These are phyloP conservation scores for Uropsilus gracilis DNA, from an alignment of 2,113 vertebrate genomes.

Conservation along the genomic window DNA sequence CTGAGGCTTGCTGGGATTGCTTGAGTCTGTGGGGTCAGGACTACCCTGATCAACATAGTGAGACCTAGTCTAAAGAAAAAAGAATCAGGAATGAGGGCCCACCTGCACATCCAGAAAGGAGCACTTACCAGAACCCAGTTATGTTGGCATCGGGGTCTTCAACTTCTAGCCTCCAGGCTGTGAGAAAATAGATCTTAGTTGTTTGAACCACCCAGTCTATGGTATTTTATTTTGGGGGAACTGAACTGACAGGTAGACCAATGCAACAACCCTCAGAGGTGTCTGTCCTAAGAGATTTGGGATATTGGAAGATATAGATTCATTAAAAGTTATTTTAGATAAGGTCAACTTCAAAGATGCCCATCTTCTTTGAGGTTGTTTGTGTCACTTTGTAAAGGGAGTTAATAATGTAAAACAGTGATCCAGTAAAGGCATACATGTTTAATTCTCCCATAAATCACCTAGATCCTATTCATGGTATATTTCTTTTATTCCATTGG, in stretches of 20 bases:
- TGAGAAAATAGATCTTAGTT: neutral
- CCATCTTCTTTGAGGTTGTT: neutral
- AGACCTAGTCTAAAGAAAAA: too few species aligned
- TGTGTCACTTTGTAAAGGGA: neutral
- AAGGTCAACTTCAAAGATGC: neutral
- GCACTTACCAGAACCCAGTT: neutral
- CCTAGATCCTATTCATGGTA: too few species aligned
- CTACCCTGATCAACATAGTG: too few species aligned
- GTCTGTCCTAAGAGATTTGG: neutral
- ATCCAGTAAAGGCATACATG: neutral
- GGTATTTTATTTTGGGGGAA: neutral
- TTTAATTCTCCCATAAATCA: neutral
- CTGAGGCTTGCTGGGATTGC: too few species aligned
- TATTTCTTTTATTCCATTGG: neutral
- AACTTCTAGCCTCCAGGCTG: neutral
- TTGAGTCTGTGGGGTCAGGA: too few species aligned
- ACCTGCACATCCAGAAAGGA: neutral
- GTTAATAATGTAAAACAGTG: neutral
- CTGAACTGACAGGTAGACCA: too few species aligned
- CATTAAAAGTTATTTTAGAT: neutral
- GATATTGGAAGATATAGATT: too few species aligned
- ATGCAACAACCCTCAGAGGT: fast-evolving
- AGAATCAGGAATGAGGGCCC: too few species aligned
- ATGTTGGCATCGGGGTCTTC: too few species aligned
- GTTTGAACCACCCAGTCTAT: neutral